These are phyloP conservation scores for Hartigia nigra DNA, from an alignment of 2,888 invertebrate genomes.

Conservation along the genomic window DNA sequence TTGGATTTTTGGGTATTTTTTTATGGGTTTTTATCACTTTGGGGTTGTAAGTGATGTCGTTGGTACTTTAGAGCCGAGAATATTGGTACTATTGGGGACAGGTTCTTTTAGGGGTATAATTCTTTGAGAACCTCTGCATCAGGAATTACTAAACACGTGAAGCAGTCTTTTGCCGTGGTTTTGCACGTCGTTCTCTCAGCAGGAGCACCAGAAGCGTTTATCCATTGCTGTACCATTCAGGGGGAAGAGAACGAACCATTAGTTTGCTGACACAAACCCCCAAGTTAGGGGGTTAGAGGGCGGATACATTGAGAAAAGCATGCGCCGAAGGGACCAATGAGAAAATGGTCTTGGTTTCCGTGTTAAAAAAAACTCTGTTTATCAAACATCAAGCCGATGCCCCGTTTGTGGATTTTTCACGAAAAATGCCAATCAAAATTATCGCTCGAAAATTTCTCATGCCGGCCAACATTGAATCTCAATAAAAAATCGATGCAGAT, in stretches of 20 bases:
- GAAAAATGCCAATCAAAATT: not conserved
- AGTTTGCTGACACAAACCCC: constrained; percentile 43
- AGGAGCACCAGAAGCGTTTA: constrained; percentile 42
- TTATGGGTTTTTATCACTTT: not conserved
- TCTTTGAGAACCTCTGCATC: constrained; percentile 39
- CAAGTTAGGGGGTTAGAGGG: constrained; percentile 42
- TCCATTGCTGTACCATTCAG: constrained; percentile 39
- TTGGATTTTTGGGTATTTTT: not conserved
- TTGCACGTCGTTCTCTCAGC: constrained; percentile 38
- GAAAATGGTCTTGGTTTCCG: constrained; percentile 6
- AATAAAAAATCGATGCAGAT: not conserved
- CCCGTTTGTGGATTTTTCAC: not conserved
- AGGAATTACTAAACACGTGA: constrained; percentile 31
- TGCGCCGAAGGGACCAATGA: constrained; percentile 44
- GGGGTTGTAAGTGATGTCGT: not conserved
- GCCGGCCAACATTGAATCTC: not conserved
- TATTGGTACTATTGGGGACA: not conserved
- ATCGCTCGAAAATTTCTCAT: not conserved
- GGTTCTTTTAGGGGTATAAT: not conserved
- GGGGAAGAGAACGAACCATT: constrained; percentile 48
- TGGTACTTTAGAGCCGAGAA: not conserved
- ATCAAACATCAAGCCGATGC: not conserved
- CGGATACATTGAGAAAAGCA: constrained; percentile 34
- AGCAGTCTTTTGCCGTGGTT: constrained; percentile 48
- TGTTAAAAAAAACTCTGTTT: not conserved